Evolutionary conservation across 2,888 invertebrate species (phyloP), one percentile per base, ranked within the genome.

Genomic region (Rotaria sp.): DNA sequence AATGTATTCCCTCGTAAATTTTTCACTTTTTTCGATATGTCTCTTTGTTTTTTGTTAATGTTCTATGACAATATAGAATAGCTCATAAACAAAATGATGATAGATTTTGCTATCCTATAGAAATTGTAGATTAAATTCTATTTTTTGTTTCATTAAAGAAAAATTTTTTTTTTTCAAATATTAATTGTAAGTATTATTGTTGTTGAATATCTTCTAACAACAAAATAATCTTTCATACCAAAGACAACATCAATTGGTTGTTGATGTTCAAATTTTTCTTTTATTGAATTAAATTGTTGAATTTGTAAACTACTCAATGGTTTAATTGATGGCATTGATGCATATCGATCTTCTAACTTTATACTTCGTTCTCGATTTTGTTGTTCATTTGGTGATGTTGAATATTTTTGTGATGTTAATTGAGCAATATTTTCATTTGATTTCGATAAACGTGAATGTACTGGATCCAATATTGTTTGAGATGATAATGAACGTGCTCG

Each of bases 211-310:
- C n/a, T n/a, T n/a, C n/a, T n/a, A n/a, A n/a, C n/a, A n/a, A n/a
- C n/a, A n/a, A 15, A 21, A 30, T 35, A 21, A 30, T 11, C 30
- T 67, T 30, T 30, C 75, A 45, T 80, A 80, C 80, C 80, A 7
- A 80, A 80, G 45, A 80, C 80, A 45, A 24, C 45, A 80, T 45
- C 45, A 15, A 80, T 80, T 5, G 80, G 80, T 80, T 80, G 80
- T 26, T 45, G 45, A 13, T 15, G 26, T 26, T 80, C 45, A 2
- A 80, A 45, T 80, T 80, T 80, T 26, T 80, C 80, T 80, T 80
- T 80, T 41, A 80, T 15, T 45, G 5, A 1, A 45, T 45, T 45
- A 13, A 80, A n/a, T n/a, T 45, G 45, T 80, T 80, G 80, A 80
- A 80, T 26, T 80, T 41, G 80, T 45, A 21, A 4, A 80, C n/a